Base-by-base conservation (phyloP, 2,113 vertebrate genomes). In the Archocentrus centrarchus region DNA sequence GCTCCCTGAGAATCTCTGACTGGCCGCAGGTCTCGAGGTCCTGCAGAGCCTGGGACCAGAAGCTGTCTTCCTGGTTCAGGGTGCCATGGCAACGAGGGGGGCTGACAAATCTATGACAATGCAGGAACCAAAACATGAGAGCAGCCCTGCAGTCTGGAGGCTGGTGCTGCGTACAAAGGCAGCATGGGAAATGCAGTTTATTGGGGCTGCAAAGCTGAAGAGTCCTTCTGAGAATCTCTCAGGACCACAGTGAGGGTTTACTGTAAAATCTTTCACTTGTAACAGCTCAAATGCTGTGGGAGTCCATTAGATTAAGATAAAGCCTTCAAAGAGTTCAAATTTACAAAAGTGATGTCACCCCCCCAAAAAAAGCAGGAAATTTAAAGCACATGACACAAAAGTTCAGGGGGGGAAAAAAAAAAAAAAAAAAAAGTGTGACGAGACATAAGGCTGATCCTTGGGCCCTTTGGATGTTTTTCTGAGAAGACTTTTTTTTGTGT, bases 21-120 rank as follows among this genome's bases (percentile, higher is more conserved):
- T 99, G 98, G 85, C 98, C 98, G 15, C 98, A 99, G 59, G 98
- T 98, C 97, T 99, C 97, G 89, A 99, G 97, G 95, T 99, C 98
- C 94, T 98, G 98, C 85, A 99, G 95, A 90, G 98, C 98, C 94
- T 98, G 98, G 85, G 96, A 97, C 98, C 98, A 99, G 95, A 99
- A 98, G 94, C 96, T 97, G 95, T 98, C 97, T 81, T 97, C 97
- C 2, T 95, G 96, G 88, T 97, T 95, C 35, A 95, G 95, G 91
- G 90, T 96, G 78, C 91, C 93, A 80, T 91, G 92, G 94, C 96
- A 96, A 96, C 96, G 95, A 95, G 96, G 94, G 87, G 96, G 96
- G 95, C 95, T 97, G 90, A 97, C 92, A 94, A 96, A 97, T 96
- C 97, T 98, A 97, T 96, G 97, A 97, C 96, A 98, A 98, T 87